Conservation (phyloP, 2,797 vertebrate genomes). For the Rhinoraja longicauda region DNA sequence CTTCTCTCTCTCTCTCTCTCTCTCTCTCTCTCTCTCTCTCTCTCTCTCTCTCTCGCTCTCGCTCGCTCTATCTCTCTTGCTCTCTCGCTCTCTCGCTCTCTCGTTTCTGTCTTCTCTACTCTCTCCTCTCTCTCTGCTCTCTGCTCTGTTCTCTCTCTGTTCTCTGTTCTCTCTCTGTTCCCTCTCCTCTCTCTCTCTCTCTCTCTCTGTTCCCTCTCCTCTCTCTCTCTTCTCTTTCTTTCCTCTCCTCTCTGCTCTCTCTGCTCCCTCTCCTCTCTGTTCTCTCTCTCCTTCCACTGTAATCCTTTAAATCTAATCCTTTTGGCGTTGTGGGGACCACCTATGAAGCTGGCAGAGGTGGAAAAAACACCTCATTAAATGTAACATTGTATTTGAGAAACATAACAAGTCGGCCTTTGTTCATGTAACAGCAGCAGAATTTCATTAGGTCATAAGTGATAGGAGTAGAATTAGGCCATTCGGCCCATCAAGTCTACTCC, state of each 20-base stretch:
- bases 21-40: not conserved
- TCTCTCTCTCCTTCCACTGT: no score
- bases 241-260: no score
- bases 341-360: not conserved
- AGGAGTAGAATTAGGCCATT: no score
- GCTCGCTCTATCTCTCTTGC: not conserved
- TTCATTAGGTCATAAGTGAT: no score
- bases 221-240: not conserved
- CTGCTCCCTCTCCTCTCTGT: fast-evolving
- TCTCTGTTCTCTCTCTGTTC: no score
- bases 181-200: not conserved
- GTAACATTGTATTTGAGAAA: not conserved
- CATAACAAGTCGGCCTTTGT: not conserved
- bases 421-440: not conserved
- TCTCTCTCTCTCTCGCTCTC: not conserved
- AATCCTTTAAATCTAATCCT: no score
- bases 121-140: not conserved
- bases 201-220: not conserved
- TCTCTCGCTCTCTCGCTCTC: not conserved
- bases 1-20: not conserved
- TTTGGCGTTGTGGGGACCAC: not conserved
- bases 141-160: fast-evolving
- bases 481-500: no score
- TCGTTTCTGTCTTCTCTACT: not conserved
- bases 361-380: not conserved